Percentiles rank a stretch among this genome's conserved stretches.
Evolutionary conservation across 1,140 invertebrate species (phyloP).

Genomic region (Mamestra configurata): DNA sequence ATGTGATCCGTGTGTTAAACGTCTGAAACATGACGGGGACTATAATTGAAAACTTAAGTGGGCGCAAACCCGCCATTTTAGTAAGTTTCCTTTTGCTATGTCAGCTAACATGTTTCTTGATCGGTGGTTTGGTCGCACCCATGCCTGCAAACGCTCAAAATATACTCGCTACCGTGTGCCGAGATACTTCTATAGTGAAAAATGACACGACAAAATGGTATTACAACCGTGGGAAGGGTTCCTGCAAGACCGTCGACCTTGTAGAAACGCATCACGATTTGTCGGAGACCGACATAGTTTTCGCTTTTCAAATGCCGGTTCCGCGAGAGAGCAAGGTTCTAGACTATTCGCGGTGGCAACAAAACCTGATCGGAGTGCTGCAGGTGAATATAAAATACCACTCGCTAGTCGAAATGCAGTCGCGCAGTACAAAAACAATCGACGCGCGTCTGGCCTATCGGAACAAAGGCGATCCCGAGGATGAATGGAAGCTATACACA

Average conservation of each 20-base stretch:
- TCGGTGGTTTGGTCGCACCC: constrained; percentile 97
- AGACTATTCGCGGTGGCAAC: constrained; percentile 99
- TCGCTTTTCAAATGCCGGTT: constrained; percentile 96
- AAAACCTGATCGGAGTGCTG: constrained; percentile 97
- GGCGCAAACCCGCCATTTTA: constrained; percentile 95
- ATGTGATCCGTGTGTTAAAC: constrained; percentile 55
- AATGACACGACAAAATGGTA: constrained; percentile 91
- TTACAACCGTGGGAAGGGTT: constrained; percentile 91
- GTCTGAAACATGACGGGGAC: constrained; percentile 94
- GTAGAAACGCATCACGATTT: constrained; percentile 88
- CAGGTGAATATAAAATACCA: constrained; percentile 92
- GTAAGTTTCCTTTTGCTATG: constrained; percentile 93
- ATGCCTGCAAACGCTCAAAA: constrained; percentile 94
- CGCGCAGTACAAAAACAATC: constrained; percentile 91
- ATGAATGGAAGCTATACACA: constrained; percentile 94
- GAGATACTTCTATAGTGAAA: constrained; percentile 89
- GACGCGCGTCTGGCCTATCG: constrained; percentile 95
- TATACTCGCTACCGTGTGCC: constrained; percentile 94
- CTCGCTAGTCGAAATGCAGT: constrained; percentile 85
- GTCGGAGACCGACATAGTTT: constrained; percentile 94
- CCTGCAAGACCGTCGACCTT: constrained; percentile 89
- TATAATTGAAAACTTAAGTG: constrained; percentile 98
- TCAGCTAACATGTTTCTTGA: constrained; percentile 96
- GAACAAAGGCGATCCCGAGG: constrained; percentile 93
- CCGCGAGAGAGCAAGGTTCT: constrained; percentile 92